phyloP scores from a whole-genome alignment of 1,140 invertebrate genomes.

The Cyrtorhinus lividipennis region DNA sequence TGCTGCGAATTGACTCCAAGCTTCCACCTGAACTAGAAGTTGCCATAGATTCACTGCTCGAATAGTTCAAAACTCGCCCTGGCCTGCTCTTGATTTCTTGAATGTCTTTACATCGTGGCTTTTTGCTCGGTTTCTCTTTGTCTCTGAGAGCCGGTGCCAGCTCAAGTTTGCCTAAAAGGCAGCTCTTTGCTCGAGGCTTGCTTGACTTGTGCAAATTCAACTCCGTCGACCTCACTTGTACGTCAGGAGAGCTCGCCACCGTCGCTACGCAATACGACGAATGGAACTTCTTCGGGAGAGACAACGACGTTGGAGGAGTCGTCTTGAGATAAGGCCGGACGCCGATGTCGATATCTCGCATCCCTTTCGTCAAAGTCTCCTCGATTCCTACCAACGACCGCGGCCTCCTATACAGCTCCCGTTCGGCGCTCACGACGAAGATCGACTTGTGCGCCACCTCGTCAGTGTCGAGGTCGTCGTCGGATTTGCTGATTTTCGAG shows the following conservation, averaged over 20 bases:
- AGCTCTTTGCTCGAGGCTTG: conserved; percentile 49
- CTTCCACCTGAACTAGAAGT: conserved; percentile 69
- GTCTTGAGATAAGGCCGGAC: conserved; percentile 40
- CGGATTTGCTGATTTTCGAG: conserved; percentile 64
- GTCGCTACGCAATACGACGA: conserved; percentile 47
- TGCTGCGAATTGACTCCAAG: conserved; percentile 66
- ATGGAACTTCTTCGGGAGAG: conserved; percentile 63
- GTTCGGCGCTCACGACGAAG: conserved; percentile 3
- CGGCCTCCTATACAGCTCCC: neutral
- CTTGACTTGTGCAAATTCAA: conserved; percentile 42
- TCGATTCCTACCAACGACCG: conserved; percentile 17
- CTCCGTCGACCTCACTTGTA: conserved; percentile 44
- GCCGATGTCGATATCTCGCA: conserved; percentile 28
- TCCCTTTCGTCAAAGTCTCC: conserved; percentile 37
- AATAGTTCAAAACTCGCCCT: conserved; percentile 52
- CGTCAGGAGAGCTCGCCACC: conserved; percentile 57
- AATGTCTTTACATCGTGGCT: conserved; percentile 31
- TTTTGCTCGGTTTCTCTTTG: neutral
- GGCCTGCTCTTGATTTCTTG: conserved; percentile 52
- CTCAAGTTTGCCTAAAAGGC: conserved; percentile 26
- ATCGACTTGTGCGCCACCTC: conserved; percentile 21
- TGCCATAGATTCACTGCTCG: conserved; percentile 70
- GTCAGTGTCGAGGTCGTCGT: conserved; percentile 56
- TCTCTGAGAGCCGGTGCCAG: conserved; percentile 23
- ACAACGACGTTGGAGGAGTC: conserved; percentile 62